phyloP scores from a whole-genome alignment of 23 tunicate species.

The Trididemnum clinides region DNA sequence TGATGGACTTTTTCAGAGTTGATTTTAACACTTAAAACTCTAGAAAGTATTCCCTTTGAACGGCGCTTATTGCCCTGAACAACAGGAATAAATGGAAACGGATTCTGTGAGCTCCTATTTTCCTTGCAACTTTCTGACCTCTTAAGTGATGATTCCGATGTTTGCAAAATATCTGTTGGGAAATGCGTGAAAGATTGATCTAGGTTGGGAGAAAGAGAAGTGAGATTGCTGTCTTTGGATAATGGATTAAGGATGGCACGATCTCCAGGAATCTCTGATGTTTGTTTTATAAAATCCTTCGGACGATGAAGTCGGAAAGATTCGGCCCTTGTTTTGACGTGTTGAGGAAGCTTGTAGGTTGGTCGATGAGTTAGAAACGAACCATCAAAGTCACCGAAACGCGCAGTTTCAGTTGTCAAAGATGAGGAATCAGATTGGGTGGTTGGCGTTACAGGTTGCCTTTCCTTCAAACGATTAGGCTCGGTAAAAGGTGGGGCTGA shows the following conservation, averaged over 20 bases:
- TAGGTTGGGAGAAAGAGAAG: too few species aligned
- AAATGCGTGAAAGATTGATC: not conserved
- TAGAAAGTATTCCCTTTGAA: constrained; percentile 66
- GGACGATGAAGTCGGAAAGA: constrained; percentile 71
- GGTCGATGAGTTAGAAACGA: constrained; percentile 63
- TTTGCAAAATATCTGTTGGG: not conserved
- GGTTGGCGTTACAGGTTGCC: not conserved
- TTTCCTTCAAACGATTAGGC: not conserved
- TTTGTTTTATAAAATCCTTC: constrained; percentile 50
- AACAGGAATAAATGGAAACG: constrained; percentile 38
- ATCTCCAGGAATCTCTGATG: not conserved
- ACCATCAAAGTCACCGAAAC: too few species aligned
- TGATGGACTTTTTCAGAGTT: constrained; percentile 42
- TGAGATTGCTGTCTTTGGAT: not conserved
- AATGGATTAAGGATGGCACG: not conserved
- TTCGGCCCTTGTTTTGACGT: constrained; percentile 32
- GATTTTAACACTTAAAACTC: constrained; percentile 64
- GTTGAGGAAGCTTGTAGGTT: constrained; percentile 17
- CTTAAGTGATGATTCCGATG: constrained; percentile 14
- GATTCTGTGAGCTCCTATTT: constrained; percentile 23
- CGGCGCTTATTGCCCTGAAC: constrained; percentile 77
- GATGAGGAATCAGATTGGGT: too few species aligned
- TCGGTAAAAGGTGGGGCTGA: constrained; percentile 24
- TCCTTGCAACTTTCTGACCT: constrained; percentile 79
- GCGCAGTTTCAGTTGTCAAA: too few species aligned